phyloP scores from a whole-genome alignment of 2,888 invertebrate genomes.

The Pedicia rivosa region DNA sequence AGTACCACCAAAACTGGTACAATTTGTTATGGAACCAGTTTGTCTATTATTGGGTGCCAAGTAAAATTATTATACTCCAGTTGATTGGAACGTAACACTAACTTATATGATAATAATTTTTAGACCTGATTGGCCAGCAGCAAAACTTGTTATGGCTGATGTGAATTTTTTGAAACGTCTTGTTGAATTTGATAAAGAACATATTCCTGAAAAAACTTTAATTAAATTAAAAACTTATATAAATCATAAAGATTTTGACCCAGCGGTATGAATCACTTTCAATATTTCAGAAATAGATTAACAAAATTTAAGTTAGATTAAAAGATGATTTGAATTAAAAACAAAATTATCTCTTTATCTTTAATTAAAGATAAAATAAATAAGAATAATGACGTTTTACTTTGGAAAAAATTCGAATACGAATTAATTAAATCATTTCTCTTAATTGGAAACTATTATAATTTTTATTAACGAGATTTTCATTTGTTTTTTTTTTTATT shows the following conservation, averaged over 20 bases:
- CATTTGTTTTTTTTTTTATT: not conserved
- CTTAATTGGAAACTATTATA: too few species aligned
- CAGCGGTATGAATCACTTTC: too few species aligned
- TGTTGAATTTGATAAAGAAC: slow-evolving; percentile 75
- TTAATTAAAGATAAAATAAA: too few species aligned
- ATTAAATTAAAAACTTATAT: slow-evolving; percentile 72
- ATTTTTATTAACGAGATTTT: not conserved
- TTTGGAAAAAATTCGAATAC: too few species aligned
- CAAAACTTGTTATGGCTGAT: slow-evolving; percentile 67
- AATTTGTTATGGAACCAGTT: slow-evolving; percentile 84
- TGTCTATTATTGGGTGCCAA: slow-evolving; percentile 69
- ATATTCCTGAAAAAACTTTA: slow-evolving; percentile 57
- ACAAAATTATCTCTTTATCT: too few species aligned
- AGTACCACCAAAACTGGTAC: slow-evolving; percentile 73
- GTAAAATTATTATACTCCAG: slow-evolving; percentile 37
- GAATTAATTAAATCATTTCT: too few species aligned
- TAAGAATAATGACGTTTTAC: not conserved
- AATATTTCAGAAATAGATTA: too few species aligned
- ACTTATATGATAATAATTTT: not conserved
- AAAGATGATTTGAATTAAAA: too few species aligned
- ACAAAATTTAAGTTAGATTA: slow-evolving; percentile 31
- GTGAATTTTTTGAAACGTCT: slow-evolving; percentile 67
- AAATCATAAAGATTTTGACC: slow-evolving; percentile 71
- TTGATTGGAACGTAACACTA: not conserved
- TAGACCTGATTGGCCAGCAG: slow-evolving; percentile 75